phyloP scores from a whole-genome alignment of 2,888 invertebrate genomes.

The Drosophila buzzatii region DNA sequence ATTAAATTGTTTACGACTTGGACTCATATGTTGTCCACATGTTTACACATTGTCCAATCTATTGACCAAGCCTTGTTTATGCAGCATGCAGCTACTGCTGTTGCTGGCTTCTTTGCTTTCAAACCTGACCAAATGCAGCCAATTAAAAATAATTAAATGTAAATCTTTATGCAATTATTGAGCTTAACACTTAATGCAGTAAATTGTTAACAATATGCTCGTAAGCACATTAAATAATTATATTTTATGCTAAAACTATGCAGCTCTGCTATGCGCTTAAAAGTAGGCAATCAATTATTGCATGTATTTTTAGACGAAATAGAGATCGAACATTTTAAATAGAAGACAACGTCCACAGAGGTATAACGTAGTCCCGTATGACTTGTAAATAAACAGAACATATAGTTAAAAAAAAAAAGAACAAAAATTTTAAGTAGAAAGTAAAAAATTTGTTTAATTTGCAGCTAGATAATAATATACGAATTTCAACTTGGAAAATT shows the following conservation, averaged over 20 bases:
- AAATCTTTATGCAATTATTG: conserved; percentile 17
- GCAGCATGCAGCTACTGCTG: background rate
- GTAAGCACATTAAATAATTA: background rate
- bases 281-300: conserved; percentile 8
- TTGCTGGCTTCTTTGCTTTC: conserved; percentile 4
- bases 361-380: too few relatives aligned
- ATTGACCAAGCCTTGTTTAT: conserved; percentile 11
- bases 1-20: conserved; percentile 48
- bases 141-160: conserved; percentile 15
- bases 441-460: too few relatives aligned
- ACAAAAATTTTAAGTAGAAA: too few relatives aligned
- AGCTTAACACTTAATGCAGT: conserved; percentile 1
- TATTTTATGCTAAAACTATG: background rate
- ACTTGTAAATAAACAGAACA: too few relatives aligned
- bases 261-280: background rate
- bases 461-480: too few relatives aligned
- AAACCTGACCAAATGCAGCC: conserved; percentile 13
- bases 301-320: background rate
- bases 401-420: too few relatives aligned
- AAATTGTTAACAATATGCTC: background rate
- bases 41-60: conserved; percentile 18
- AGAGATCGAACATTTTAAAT: too few relatives aligned
- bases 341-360: too few relatives aligned
- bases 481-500: too few relatives aligned
- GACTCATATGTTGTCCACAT: conserved; percentile 19